A percentile compares a stretch with the other conserved stretches of the same genome.
These are phyloP conservation scores for Orientallactaga bullata DNA, from an alignment of 2,113 vertebrate genomes.

Conservation along the genomic window DNA sequence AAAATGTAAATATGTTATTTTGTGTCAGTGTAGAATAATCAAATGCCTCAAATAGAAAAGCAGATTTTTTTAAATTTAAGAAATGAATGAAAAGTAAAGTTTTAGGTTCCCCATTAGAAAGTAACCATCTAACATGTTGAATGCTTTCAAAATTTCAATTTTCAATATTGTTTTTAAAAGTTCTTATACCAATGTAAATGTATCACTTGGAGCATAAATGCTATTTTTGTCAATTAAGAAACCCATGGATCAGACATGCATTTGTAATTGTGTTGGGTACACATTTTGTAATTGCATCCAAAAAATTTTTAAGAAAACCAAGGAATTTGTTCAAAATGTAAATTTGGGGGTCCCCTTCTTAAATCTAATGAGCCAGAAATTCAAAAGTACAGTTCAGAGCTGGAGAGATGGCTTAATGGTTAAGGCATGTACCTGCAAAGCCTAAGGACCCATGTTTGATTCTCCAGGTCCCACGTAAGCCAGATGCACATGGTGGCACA, in stretches of 20 bases:
- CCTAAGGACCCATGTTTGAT: no score
- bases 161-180: not conserved
- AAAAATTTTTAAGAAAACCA: not conserved
- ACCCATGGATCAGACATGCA: not conserved
- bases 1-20: slow-evolving; percentile 12
- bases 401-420: no score
- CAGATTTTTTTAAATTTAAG: not conserved
- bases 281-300: not conserved
- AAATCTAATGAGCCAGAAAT: not conserved
- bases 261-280: not conserved
- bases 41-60: not conserved
- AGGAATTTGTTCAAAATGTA: not conserved
- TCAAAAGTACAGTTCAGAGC: not conserved
- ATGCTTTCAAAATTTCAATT: not conserved
- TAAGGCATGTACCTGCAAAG: no score
- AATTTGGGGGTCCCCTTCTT: not conserved
- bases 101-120: not conserved
- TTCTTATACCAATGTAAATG: not conserved
- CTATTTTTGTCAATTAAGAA: not conserved
- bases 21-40: not conserved
- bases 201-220: not conserved
- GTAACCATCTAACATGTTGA: not conserved
- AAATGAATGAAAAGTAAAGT: not conserved
- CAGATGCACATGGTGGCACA: no score
- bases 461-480: no score